These are phyloP conservation scores for Operophtera brumata DNA, from an alignment of 2,888 invertebrate species.

Conservation along the genomic window DNA sequence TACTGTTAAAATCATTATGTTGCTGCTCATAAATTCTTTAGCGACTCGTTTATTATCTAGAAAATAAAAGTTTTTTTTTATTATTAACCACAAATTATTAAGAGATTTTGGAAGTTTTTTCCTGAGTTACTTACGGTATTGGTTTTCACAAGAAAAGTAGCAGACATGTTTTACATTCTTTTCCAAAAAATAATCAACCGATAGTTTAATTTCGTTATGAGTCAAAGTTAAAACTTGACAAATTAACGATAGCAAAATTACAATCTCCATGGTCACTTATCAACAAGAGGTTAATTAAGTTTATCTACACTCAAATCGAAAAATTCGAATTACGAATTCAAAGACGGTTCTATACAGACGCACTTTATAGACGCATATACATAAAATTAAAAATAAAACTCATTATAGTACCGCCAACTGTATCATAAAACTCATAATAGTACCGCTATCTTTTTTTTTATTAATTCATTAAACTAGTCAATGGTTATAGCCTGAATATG, in stretches of 20 bases:
- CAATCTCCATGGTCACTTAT: slow-evolving; percentile 11
- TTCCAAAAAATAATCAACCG: slow-evolving; percentile 46
- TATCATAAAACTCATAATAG: too few species aligned
- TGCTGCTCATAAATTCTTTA: slow-evolving; percentile 24
- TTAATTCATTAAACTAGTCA: too few species aligned
- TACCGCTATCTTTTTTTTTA: too few species aligned
- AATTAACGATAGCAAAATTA: slow-evolving; percentile 6
- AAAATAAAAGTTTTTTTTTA: slow-evolving; percentile 4
- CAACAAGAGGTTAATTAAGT: too few species aligned
- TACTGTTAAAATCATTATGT: slow-evolving; percentile 41
- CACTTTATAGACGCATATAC: too few species aligned
- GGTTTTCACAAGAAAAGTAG: slow-evolving; percentile 49
- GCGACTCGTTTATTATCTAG: slow-evolving; percentile 23
- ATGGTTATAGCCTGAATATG: too few species aligned
- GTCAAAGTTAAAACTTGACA: slow-evolving; percentile 11
- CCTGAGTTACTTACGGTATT: slow-evolving; percentile 39
- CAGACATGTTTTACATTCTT: slow-evolving; percentile 46
- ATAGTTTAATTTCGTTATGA: slow-evolving; percentile 30
- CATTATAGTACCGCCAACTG: too few species aligned
- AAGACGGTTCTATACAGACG: too few species aligned
- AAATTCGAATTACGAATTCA: too few species aligned
- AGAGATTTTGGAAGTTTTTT: not conserved
- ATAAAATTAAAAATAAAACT: too few species aligned
- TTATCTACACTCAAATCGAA: too few species aligned
- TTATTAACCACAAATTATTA: too few species aligned